Conservation (phyloP, 2,797 vertebrate genomes). For the Staurois parvus region DNA sequence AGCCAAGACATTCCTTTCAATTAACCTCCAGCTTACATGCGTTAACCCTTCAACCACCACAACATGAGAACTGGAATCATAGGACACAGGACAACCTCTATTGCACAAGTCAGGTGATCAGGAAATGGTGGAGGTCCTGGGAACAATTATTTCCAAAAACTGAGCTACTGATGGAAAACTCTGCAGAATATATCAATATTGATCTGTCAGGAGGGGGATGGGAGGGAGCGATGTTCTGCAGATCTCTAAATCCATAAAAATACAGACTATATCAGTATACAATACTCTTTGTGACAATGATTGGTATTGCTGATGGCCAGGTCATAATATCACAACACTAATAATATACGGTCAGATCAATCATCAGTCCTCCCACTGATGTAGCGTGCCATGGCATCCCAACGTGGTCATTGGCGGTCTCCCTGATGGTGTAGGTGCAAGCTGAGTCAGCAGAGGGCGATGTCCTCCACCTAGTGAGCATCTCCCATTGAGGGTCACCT, state of each 20-base stretch:
- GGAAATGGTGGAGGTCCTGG: not conserved
- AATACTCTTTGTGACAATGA: too few species aligned
- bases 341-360: too few species aligned
- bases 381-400: too few species aligned
- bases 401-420: not conserved
- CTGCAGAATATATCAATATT: too few species aligned
- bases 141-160: too few species aligned
- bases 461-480: constrained; percentile 76
- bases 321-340: too few species aligned
- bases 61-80: not conserved
- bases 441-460: constrained; percentile 77
- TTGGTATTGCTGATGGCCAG: too few species aligned
- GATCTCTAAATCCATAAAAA: not conserved
- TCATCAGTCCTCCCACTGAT: too few species aligned
- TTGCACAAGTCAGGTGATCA: not conserved
- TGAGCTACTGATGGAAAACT: not conserved
- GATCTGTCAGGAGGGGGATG: not conserved
- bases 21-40: constrained; percentile 9
- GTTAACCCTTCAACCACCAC: constrained; percentile 61
- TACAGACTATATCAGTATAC: too few species aligned
- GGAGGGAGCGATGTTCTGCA: too few species aligned
- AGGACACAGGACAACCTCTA: not conserved
- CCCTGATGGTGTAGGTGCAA: not conserved
- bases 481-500: constrained; percentile 58
- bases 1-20: constrained; percentile 22